phyloP scores from a whole-genome alignment of 92 coral and sea anemone genomes.

The Metridium senile region DNA sequence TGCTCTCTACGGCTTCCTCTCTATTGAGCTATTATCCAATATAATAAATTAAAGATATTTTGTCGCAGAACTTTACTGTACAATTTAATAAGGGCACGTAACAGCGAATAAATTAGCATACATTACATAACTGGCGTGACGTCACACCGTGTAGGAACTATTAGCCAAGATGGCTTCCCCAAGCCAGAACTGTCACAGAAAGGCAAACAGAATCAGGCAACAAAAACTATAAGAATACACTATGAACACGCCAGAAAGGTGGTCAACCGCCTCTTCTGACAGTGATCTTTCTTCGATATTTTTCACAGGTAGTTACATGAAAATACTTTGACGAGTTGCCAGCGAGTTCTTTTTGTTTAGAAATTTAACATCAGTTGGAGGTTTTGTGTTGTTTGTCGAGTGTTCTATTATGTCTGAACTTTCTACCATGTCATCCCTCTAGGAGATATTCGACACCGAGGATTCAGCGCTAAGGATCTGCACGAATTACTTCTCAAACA shows the following conservation, averaged over 20 bases:
- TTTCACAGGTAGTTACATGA: conserved; percentile 64
- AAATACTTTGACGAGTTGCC: conserved; percentile 28
- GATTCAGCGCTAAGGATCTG: conserved; percentile 87
- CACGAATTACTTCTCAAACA: conserved; percentile 80
- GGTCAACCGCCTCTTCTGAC: conserved; percentile 99
- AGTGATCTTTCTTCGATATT: conserved; percentile 94
- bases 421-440: conserved; percentile 35
- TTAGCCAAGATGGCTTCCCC: conserved; percentile 88
- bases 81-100: background rate
- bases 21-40: background rate
- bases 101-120: conserved; percentile 58
- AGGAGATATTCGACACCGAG: conserved; percentile 85
- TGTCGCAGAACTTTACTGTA: background rate
- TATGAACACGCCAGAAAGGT: conserved; percentile 97
- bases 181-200: conserved; percentile 87
- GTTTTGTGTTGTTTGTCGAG: conserved; percentile 20
- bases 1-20: background rate
- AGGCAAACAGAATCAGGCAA: conserved; percentile 87
- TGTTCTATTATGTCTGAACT: conserved; percentile 41
- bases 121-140: conserved; percentile 78
- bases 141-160: conserved; percentile 65
- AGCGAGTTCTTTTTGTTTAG: conserved; percentile 44
- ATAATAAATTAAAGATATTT: background rate
- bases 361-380: conserved; percentile 38
- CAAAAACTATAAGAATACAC: conserved; percentile 48